Evolutionary conservation across 2,113 vertebrate genomes (phyloP).

Genomic region (Neomonachus schauinslandi): DNA sequence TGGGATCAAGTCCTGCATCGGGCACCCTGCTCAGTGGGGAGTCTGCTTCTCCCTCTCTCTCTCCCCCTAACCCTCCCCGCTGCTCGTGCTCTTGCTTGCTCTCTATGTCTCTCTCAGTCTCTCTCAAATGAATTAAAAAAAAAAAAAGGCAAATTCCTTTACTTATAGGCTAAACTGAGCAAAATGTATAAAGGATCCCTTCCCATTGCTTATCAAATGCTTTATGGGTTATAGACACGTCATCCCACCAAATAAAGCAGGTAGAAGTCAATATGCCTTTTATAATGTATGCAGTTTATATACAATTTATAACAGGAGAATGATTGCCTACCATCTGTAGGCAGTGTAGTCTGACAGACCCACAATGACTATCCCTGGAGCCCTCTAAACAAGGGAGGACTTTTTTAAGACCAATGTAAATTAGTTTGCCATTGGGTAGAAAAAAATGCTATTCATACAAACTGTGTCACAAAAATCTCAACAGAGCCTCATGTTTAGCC

Average conservation of each 20-base stretch:
- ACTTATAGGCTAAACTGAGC: not conserved
- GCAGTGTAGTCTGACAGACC: not conserved
- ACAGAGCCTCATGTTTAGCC: not conserved
- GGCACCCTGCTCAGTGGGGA: not conserved
- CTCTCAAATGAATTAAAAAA: not conserved
- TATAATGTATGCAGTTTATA: not conserved
- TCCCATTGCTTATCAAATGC: not conserved
- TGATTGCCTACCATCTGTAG: not conserved
- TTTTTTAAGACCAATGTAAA: slow-evolving; percentile 10
- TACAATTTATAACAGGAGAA: not conserved
- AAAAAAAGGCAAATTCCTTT: not conserved
- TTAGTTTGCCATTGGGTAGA: not conserved
- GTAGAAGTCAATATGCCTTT: not conserved
- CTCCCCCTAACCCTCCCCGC: not conserved
- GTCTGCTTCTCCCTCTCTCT: not conserved
- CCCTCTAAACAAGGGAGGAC: not conserved
- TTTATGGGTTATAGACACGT: not conserved
- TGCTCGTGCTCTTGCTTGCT: not conserved
- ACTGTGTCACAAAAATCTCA: not conserved
- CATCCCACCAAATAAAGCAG: not conserved
- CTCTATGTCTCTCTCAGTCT: not conserved
- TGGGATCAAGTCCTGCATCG: not conserved
- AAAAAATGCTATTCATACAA: not conserved
- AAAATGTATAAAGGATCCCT: not conserved
- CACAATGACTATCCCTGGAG: not conserved